These are phyloP conservation scores for Lysandra bellargus DNA, from an alignment of 2,888 invertebrate genomes.

Conservation along the genomic window DNA sequence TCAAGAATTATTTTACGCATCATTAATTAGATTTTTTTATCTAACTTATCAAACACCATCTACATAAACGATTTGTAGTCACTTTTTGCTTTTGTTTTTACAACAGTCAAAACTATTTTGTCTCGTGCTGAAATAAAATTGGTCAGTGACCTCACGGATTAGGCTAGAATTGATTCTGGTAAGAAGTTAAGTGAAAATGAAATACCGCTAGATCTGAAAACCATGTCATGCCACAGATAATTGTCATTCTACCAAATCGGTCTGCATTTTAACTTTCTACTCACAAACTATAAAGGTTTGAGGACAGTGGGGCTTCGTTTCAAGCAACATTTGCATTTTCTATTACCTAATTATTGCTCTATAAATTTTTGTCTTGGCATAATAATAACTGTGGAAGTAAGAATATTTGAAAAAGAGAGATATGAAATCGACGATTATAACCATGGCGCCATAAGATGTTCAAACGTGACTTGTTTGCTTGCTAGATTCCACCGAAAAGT, in stretches of 20 bases:
- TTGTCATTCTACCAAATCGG: conserved; percentile 24
- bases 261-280: conserved; percentile 68
- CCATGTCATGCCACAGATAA: conserved; percentile 43
- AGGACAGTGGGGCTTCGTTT: background rate
- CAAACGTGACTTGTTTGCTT: background rate
- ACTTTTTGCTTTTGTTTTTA: conserved; percentile 19
- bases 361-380: background rate
- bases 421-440: background rate
- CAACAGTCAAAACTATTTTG: background rate
- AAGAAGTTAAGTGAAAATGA: conserved; percentile 54
- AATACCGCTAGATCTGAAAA: conserved; percentile 48
- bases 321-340: background rate
- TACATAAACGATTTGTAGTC: conserved; percentile 15
- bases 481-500: conserved; percentile 49
- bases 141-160: conserved; percentile 42
- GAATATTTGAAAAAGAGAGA: background rate
- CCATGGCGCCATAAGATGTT: background rate
- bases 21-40: conserved; percentile 10
- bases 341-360: background rate
- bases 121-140: background rate
- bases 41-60: conserved; percentile 7
- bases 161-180: conserved; percentile 43
- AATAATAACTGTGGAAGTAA: background rate
- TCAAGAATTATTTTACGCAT: conserved; percentile 5
- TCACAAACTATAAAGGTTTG: conserved; percentile 1